These are phyloP conservation scores for Spilarctia lutea DNA, from an alignment of 2,888 invertebrate species.

Conservation along the genomic window DNA sequence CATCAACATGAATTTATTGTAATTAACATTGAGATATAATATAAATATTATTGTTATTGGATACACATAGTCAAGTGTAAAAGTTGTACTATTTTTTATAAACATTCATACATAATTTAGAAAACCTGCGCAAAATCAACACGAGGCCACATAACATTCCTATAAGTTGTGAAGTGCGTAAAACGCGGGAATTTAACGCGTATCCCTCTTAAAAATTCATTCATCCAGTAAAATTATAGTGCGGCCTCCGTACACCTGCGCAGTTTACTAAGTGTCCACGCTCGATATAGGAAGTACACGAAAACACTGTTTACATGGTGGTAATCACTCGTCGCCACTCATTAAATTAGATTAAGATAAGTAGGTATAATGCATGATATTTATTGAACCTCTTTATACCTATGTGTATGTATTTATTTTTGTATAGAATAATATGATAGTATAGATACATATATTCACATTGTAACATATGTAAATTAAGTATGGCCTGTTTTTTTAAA, in stretches of 20 bases:
- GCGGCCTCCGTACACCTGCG: slow-evolving; percentile 59
- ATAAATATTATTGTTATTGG: not conserved
- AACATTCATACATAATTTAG: not conserved
- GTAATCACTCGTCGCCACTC: slow-evolving; percentile 4
- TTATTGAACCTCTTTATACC: not conserved
- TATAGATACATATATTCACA: not conserved
- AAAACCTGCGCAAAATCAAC: slow-evolving; percentile 19
- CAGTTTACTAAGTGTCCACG: slow-evolving; percentile 54
- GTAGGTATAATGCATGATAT: not conserved
- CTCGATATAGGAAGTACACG: slow-evolving; percentile 42
- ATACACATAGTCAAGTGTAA: not conserved
- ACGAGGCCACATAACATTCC: slow-evolving; percentile 20
- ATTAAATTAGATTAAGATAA: not conserved
- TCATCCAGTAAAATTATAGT: slow-evolving; percentile 59
- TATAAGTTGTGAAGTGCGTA: slow-evolving; percentile 43
- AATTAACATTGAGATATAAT: not conserved
- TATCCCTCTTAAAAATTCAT: slow-evolving; percentile 64
- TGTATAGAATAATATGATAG: not conserved
- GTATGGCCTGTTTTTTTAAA: not conserved
- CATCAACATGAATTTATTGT: not conserved
- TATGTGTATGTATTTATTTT: not conserved
- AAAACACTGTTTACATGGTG: slow-evolving; percentile 34
- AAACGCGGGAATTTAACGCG: slow-evolving; percentile 54
- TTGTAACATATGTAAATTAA: not conserved
- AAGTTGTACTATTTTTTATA: not conserved